A percentile compares a stretch with the other conserved stretches of the same genome.
Evolutionary conservation across 2,113 vertebrate genomes (phyloP).

Genomic region (Cyphomyrus plagiostoma): DNA sequence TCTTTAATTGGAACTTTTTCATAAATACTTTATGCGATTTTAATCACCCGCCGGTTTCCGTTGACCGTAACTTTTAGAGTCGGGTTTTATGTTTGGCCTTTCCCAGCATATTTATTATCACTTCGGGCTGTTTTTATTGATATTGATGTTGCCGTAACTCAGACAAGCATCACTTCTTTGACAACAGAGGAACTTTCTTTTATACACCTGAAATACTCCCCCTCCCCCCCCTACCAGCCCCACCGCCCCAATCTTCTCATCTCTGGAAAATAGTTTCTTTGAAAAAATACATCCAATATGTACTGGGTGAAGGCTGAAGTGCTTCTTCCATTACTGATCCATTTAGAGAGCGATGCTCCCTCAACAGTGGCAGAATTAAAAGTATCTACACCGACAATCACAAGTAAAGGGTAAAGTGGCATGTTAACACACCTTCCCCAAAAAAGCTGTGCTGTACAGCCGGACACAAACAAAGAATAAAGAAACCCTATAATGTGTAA

Average conservation of each 20-base stretch:
- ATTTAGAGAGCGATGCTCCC: background rate
- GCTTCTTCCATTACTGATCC: background rate
- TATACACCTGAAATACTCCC: background rate
- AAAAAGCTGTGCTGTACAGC: background rate
- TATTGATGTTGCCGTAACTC: background rate
- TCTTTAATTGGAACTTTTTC: background rate
- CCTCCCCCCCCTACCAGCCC: background rate
- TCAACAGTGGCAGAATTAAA: background rate
- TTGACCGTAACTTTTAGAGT: background rate
- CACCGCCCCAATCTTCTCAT: background rate
- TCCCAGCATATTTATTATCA: background rate
- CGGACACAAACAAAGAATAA: background rate
- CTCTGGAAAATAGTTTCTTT: background rate
- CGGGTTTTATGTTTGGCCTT: background rate
- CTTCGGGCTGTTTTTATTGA: background rate
- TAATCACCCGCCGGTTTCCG: background rate
- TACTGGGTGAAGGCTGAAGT: background rate
- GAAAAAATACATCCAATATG: background rate
- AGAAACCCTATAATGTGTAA: background rate
- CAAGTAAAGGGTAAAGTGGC: background rate
- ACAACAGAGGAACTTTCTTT: background rate
- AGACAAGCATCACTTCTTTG: background rate
- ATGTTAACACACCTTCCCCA: background rate
- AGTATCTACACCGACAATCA: background rate
- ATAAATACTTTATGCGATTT: background rate